Percentiles rank a stretch among this genome's conserved stretches.
phyloP scores from a whole-genome alignment of 2,888 invertebrate species.

The Sphaerophoria taeniata region DNA sequence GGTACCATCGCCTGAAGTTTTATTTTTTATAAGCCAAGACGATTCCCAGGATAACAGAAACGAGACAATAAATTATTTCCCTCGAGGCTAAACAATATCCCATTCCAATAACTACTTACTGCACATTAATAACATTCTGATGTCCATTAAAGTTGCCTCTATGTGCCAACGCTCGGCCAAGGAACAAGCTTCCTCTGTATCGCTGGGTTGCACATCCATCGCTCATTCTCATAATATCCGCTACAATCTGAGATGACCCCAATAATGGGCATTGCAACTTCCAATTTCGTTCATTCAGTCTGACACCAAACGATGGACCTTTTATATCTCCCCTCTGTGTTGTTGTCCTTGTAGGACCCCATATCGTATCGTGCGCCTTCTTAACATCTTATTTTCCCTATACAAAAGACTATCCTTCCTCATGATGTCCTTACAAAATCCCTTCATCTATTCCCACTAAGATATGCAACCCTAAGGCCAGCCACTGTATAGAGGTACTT shows the following conservation, averaged over 20 bases:
- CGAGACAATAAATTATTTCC: no score
- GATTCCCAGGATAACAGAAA: no score
- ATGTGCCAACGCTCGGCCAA: no score
- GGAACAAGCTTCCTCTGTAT: neutral
- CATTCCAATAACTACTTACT: no score
- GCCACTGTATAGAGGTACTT: neutral
- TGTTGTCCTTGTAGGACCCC: neutral
- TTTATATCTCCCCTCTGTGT: neutral
- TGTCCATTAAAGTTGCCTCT: no score
- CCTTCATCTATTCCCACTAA: constrained; percentile 8
- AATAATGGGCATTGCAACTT: constrained; percentile 61
- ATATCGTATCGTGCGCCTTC: constrained; percentile 33
- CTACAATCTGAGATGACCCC: constrained; percentile 54
- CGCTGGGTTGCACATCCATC: constrained; percentile 5
- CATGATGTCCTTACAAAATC: constrained; percentile 23
- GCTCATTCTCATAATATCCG: constrained; percentile 26
- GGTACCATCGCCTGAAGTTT: no score
- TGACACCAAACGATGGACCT: constrained; percentile 24
- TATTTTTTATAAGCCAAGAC: no score
- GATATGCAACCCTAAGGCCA: constrained; percentile 56
- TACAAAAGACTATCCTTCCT: constrained; percentile 39
- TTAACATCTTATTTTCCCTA: constrained; percentile 67
- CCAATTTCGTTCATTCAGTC: constrained; percentile 66
- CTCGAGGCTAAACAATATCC: no score
- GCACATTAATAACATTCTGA: no score